Conservation (phyloP, 2,888 invertebrate species). For the Epistrophella euchroma region DNA sequence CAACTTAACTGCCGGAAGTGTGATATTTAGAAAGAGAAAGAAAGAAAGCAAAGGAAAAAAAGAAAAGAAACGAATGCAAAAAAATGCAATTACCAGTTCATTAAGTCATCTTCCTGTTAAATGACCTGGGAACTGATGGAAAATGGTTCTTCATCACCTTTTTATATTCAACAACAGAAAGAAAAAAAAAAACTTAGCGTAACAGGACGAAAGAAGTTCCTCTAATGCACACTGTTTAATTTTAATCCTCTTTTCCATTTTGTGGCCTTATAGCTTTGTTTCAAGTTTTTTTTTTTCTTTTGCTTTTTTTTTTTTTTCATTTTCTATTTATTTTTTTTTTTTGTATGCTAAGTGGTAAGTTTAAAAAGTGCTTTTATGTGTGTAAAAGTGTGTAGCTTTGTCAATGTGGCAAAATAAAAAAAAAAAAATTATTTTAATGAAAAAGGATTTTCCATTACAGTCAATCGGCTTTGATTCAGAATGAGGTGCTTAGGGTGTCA, state of each 20-base stretch:
- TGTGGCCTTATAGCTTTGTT: conserved; percentile 18
- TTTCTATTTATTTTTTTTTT: neutral
- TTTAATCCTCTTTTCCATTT: conserved; percentile 38
- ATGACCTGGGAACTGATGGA: conserved; percentile 53
- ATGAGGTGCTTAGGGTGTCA: conserved; percentile 1
- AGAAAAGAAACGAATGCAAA: conserved; percentile 46
- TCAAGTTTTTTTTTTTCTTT: neutral
- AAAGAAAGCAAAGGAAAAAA: conserved; percentile 3
- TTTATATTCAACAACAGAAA: conserved; percentile 5
- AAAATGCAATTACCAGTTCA: conserved; percentile 71
- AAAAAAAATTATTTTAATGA: conserved; percentile 11
- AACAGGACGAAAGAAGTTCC: conserved; percentile 5
- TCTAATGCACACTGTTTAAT: conserved; percentile 39
- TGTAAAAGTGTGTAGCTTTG: neutral
- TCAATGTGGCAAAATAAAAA: neutral
- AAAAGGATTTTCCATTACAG: conserved; percentile 27
- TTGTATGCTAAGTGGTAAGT: conserved; percentile 4
- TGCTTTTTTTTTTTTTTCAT: neutral
- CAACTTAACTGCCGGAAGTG: conserved; percentile 30
- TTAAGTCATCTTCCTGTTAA: conserved; percentile 70
- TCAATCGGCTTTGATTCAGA: conserved; percentile 25
- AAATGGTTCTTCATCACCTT: conserved; percentile 41
- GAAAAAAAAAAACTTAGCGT: neutral
- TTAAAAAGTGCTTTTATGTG: conserved; percentile 15
- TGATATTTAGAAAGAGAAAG: conserved; percentile 43